Evolutionary conservation across 1,140 invertebrate species (phyloP).

Genomic region (Drosophila chauvacae): DNA sequence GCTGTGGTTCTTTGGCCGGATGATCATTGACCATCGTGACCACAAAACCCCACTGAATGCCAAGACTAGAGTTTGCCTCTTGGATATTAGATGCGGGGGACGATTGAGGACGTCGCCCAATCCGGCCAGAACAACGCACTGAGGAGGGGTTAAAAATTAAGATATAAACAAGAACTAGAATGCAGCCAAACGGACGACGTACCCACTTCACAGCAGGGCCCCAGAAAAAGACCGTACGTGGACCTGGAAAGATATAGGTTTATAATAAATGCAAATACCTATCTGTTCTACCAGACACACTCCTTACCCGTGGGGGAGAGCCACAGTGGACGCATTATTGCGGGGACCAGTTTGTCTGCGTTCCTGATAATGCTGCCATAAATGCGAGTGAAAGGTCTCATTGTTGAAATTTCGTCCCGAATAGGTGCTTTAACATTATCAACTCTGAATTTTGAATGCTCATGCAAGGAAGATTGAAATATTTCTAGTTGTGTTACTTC

Average conservation of each 20-base stretch:
- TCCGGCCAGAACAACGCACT: constrained; percentile 22
- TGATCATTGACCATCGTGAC: constrained; percentile 22
- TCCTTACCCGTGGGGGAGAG: constrained; percentile 21
- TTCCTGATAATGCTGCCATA: constrained; percentile 8
- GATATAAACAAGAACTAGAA: not conserved
- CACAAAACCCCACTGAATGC: constrained; percentile 4
- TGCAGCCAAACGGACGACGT: not conserved
- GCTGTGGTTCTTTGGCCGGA: constrained; percentile 29
- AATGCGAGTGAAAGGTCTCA: constrained; percentile 14
- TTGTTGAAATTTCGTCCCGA: constrained; percentile 8
- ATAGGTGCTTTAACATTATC: not conserved
- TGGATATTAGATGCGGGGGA: constrained; percentile 17
- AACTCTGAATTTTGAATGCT: constrained; percentile 15
- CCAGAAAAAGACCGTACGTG: constrained; percentile 21
- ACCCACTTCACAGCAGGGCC: constrained; percentile 36
- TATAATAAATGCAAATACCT: not conserved
- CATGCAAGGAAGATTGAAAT: not conserved
- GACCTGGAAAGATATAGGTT: constrained; percentile 2
- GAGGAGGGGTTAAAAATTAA: not conserved
- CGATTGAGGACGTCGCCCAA: constrained; percentile 10
- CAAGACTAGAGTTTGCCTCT: constrained; percentile 9
- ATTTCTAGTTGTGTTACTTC: not conserved
- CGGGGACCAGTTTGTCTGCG: constrained; percentile 6
- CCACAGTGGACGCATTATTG: constrained; percentile 6
- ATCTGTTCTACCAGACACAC: not conserved